These are phyloP conservation scores for Ophraella communa DNA, from an alignment of 2,888 invertebrate genomes.

Conservation along the genomic window DNA sequence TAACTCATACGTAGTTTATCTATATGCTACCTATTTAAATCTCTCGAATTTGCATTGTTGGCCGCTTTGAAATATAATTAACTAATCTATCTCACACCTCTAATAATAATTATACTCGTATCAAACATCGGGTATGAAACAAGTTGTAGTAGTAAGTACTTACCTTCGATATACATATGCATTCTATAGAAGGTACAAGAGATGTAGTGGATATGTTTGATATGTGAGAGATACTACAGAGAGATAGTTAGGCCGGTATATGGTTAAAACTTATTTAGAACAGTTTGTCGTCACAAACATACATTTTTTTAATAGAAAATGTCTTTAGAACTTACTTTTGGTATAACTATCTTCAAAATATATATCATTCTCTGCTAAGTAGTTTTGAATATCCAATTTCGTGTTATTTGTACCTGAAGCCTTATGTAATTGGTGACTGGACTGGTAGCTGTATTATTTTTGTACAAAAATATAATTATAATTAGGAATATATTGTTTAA, in stretches of 20 bases:
- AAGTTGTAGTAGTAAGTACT: slow-evolving; percentile 14
- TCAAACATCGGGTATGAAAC: slow-evolving; percentile 18
- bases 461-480: too few relatives aligned
- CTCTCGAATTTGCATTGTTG: neutral
- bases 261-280: neutral
- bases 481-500: too few relatives aligned
- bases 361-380: too few relatives aligned
- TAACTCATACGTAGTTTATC: neutral
- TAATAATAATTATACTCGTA: slow-evolving; percentile 11
- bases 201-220: slow-evolving; percentile 20
- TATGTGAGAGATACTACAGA: slow-evolving; percentile 24
- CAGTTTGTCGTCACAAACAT: too few relatives aligned
- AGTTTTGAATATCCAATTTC: too few relatives aligned
- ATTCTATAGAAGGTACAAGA: slow-evolving; percentile 24
- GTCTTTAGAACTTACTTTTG: too few relatives aligned
- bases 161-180: slow-evolving; percentile 22
- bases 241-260: slow-evolving; percentile 8
- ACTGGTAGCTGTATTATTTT: too few relatives aligned
- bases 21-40: neutral
- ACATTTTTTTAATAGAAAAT: too few relatives aligned
- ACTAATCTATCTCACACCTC: slow-evolving; percentile 15
- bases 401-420: too few relatives aligned
- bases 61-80: slow-evolving; percentile 8
- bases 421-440: too few relatives aligned
- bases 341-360: too few relatives aligned